Conservation (phyloP, 2,888 invertebrate genomes). For the Gandaritis pyraliata region DNA sequence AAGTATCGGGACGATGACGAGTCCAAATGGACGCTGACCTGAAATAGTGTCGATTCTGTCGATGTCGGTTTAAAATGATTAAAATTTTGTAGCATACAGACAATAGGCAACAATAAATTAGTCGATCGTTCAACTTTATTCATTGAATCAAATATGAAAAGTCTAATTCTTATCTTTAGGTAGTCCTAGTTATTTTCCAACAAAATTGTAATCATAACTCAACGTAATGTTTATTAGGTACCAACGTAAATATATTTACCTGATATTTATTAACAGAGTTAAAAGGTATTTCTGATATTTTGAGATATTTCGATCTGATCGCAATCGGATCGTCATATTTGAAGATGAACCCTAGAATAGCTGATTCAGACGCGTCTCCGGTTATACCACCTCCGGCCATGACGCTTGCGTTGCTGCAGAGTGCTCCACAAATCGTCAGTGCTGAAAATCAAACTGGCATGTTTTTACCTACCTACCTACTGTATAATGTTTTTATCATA, state of each 20-base stretch:
- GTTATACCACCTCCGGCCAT: slow-evolving; percentile 90
- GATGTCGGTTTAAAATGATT: background rate
- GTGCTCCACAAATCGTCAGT: slow-evolving; percentile 94
- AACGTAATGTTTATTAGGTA: too few species aligned
- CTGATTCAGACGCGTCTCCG: slow-evolving; percentile 97
- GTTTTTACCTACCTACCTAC: background rate
- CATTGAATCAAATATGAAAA: too few species aligned
- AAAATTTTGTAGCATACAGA: too few species aligned
- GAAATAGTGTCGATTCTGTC: slow-evolving; percentile 4
- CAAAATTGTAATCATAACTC: too few species aligned
- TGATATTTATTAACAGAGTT: slow-evolving; percentile 98
- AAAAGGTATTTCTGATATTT: slow-evolving; percentile 95
- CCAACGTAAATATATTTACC: slow-evolving; percentile 8
- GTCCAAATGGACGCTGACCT: slow-evolving; percentile 91
- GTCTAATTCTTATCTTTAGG: too few species aligned
- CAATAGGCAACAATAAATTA: too few species aligned
- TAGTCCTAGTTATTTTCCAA: too few species aligned
- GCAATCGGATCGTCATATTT: slow-evolving; percentile 88
- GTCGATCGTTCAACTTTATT: too few species aligned
- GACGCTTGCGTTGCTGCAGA: slow-evolving; percentile 98
- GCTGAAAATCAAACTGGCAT: slow-evolving; percentile 66
- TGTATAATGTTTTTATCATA: background rate
- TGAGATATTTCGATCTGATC: slow-evolving; percentile 90
- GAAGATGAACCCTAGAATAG: slow-evolving; percentile 91
- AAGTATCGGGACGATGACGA: slow-evolving; percentile 90